These are phyloP conservation scores for Trachemys scripta DNA, from an alignment of 2,113 vertebrate species.

Conservation along the genomic window DNA sequence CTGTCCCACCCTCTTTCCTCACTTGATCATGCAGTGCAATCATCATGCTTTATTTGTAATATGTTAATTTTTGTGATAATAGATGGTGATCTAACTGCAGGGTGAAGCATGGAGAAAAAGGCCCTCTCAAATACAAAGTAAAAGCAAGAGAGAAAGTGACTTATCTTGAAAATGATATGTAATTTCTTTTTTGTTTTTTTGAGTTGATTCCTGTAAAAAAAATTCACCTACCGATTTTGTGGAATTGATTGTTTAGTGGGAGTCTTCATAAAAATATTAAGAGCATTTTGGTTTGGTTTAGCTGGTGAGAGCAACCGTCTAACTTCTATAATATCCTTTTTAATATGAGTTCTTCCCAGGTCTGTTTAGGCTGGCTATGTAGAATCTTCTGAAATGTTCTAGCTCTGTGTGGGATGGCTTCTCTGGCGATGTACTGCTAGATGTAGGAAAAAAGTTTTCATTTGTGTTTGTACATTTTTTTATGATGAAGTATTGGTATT, in stretches of 20 bases:
- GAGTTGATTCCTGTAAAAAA: background rate
- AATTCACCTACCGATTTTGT: background rate
- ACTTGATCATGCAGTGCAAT: background rate
- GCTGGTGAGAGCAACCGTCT: background rate
- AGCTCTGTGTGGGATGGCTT: slow-evolving; percentile 18
- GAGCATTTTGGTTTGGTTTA: background rate
- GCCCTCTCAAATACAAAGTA: background rate
- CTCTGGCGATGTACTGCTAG: slow-evolving; percentile 6
- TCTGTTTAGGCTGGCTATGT: background rate
- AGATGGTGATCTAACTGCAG: background rate
- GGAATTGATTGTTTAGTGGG: background rate
- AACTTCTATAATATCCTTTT: background rate
- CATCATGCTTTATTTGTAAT: slow-evolving; percentile 20
- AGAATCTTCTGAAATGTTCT: slow-evolving; percentile 33
- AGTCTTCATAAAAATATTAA: background rate
- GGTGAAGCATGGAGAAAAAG: background rate
- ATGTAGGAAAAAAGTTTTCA: slow-evolving; percentile 21
- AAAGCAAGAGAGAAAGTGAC: background rate
- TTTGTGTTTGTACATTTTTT: slow-evolving; percentile 43
- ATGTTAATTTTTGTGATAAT: background rate
- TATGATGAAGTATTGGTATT: background rate
- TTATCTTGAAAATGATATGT: background rate
- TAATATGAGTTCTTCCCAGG: background rate
- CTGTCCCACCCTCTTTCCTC: background rate
- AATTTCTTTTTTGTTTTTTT: background rate